Conservation (phyloP, 2,888 invertebrate genomes). For the Drosophila vallismaia region DNA sequence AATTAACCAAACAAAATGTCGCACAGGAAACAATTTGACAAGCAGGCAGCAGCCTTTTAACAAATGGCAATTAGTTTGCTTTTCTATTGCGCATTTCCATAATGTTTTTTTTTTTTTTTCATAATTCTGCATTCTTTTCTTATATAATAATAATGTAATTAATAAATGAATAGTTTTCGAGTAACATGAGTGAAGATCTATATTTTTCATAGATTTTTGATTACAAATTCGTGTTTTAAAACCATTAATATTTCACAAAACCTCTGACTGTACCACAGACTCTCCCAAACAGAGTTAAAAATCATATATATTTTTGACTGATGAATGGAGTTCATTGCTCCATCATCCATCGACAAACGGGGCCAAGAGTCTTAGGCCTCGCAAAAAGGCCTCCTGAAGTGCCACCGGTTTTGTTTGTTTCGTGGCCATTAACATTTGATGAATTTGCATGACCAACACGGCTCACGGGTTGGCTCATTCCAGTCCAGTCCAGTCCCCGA, state of each 20-base stretch:
- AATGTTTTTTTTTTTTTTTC: no score
- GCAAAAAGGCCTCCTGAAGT: slow-evolving; percentile 41
- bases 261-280: not conserved
- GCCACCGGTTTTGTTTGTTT: slow-evolving; percentile 77
- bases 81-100: slow-evolving; percentile 3
- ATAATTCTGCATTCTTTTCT: not conserved
- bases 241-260: not conserved
- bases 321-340: slow-evolving; percentile 65
- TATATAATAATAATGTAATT: no score
- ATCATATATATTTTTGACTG: slow-evolving; percentile 18
- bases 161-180: no score
- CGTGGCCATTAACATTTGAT: slow-evolving; percentile 61
- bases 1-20: slow-evolving; percentile 36
- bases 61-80: not conserved
- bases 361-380: slow-evolving; percentile 8
- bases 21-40: slow-evolving; percentile 38
- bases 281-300: not conserved
- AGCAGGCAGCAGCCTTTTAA: not conserved
- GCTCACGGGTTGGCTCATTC: no score
- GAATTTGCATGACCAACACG: slow-evolving; percentile 69
- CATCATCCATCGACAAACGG: slow-evolving; percentile 25
- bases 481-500: slow-evolving; percentile 47
- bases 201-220: no score
- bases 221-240: not conserved
- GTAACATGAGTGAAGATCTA: no score